These are phyloP conservation scores for Magallana ariakensis DNA, from an alignment of 1,140 invertebrate species.

Conservation along the genomic window DNA sequence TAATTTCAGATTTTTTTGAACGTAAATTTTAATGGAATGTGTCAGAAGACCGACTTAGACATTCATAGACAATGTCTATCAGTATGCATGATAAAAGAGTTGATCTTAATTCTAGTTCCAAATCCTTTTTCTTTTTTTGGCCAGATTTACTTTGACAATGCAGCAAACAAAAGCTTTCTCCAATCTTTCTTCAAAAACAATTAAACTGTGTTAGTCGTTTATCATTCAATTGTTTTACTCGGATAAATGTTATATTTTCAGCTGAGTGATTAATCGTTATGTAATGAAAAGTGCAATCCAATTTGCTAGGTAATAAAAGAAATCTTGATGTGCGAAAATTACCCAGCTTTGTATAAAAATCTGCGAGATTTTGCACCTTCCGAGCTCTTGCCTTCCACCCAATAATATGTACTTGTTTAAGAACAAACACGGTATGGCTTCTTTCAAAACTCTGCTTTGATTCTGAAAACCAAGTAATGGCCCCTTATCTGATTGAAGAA, in stretches of 20 bases:
- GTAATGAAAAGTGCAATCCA: constrained; percentile 22
- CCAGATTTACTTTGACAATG: no score
- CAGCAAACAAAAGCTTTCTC: background rate
- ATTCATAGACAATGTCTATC: background rate
- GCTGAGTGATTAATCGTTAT: constrained; percentile 9
- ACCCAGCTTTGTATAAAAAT: constrained; percentile 10
- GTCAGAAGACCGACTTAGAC: background rate
- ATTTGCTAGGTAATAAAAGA: constrained; percentile 26
- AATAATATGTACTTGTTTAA: constrained; percentile 24
- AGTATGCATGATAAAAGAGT: no score
- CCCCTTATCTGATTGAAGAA: constrained; percentile 6
- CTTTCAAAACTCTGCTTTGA: constrained; percentile 20
- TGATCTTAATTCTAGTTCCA: no score
- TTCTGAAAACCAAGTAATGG: constrained; percentile 20
- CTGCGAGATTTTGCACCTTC: constrained; percentile 7
- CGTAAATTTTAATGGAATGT: constrained; percentile 24
- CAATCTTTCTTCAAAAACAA: background rate
- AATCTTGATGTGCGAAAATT: constrained; percentile 20
- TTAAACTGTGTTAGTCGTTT: constrained; percentile 17
- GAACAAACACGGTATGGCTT: background rate
- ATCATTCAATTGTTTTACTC: constrained; percentile 29
- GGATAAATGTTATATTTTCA: constrained; percentile 9
- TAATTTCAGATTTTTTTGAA: constrained; percentile 18
- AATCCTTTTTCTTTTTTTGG: no score
- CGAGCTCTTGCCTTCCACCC: background rate